phyloP scores from a whole-genome alignment of 2,888 invertebrate species.

The Cremastinae sp. region DNA sequence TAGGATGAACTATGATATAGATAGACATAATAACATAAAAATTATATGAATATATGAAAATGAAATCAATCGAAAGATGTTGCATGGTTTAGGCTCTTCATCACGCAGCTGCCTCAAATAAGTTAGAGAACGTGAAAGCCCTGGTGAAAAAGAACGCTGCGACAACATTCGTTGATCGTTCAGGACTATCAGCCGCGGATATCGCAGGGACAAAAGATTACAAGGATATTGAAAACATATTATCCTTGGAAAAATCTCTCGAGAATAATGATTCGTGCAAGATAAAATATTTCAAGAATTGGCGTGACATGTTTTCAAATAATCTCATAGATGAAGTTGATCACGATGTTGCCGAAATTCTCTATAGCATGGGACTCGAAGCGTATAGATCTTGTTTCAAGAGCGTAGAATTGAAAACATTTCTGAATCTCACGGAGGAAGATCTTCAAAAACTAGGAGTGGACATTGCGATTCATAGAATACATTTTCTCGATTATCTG shows the following conservation, averaged over 20 bases:
- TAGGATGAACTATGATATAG: too few species aligned
- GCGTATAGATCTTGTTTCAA: slow-evolving; percentile 80
- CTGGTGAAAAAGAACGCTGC: slow-evolving; percentile 82
- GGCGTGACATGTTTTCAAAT: slow-evolving; percentile 82
- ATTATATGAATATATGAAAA: background rate
- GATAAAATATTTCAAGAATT: slow-evolving; percentile 73
- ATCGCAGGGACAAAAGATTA: slow-evolving; percentile 82
- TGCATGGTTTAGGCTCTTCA: slow-evolving; percentile 86
- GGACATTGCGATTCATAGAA: slow-evolving; percentile 83
- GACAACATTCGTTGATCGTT: slow-evolving; percentile 81
- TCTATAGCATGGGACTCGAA: slow-evolving; percentile 84
- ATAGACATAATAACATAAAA: background rate
- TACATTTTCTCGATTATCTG: slow-evolving; percentile 82
- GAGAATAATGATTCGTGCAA: slow-evolving; percentile 66
- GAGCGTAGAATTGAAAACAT: slow-evolving; percentile 82
- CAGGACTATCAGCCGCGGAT: slow-evolving; percentile 81
- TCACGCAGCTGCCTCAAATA: slow-evolving; percentile 84
- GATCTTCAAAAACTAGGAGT: slow-evolving; percentile 83
- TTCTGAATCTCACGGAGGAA: slow-evolving; percentile 83
- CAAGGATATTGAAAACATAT: slow-evolving; percentile 70
- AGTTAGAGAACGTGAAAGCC: slow-evolving; percentile 81
- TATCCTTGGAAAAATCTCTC: slow-evolving; percentile 60
- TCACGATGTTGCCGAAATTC: slow-evolving; percentile 82
- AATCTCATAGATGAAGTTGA: slow-evolving; percentile 63
- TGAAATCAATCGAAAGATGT: too few species aligned